Evolutionary conservation across 2,113 vertebrate genomes (phyloP), one percentile per base, ranked within the genome.

Genomic region (Pogonocichla stellata): DNA sequence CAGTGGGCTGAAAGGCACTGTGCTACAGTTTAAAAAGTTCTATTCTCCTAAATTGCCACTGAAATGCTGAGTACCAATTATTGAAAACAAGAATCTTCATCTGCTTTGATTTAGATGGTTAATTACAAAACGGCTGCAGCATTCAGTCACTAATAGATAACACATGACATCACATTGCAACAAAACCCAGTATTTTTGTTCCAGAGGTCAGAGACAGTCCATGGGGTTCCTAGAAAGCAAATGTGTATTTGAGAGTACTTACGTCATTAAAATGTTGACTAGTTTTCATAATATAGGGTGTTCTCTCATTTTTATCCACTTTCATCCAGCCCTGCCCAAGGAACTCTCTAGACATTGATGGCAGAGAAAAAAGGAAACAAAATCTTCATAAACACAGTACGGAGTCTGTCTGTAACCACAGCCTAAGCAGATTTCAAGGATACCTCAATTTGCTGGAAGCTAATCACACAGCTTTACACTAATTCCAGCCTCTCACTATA

Each of bases 271-370:
- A 99, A 92, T 99, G 99, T 87, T 99, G 98, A 86, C 99, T 99
- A 19, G 99, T 99, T 98, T 99, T 99, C 99, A 99, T 99, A 92
- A 99, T 99, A 95, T 98, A 99, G 5, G 99, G 99, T 0, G 99
- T 99, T 92, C 98, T 98, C 75, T 99, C 99, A 36, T 97, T 99
- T 98, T 99, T 99, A 95, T 99, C 99, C 23, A 98, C 93, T 97
- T 99, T 99, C 99, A 99, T 99, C 99, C 99, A 99, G 40, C 99
- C 99, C 88, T 99, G 99, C 62, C 99, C 99, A 91, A 99, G 98
- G 96, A 99, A 99, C 97, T 99, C 99, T 97, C 99, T 99, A 70
- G 50, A 97, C 54, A 65, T 88, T 51, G 22, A 84, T 3, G 5
- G 13, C 10, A 86, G 40, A 71, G 80, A 74, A 88, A 40, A 91